Evolutionary conservation across 2,113 vertebrate species (phyloP).

Genomic region (Apodemus sylvaticus): DNA sequence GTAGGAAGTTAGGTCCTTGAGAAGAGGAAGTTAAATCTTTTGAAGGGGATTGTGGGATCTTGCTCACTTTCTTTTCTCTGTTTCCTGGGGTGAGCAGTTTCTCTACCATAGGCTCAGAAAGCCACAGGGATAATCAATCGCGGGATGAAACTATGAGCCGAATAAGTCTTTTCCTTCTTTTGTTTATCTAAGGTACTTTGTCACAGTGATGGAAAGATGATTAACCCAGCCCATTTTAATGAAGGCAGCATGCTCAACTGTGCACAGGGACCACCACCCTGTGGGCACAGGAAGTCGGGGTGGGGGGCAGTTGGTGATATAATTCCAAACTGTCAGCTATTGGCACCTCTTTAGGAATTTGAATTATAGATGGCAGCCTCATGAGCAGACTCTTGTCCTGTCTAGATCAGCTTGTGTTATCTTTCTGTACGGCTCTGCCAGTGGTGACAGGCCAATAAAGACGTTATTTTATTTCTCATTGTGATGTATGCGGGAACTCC

Average conservation of each 20-base stretch:
- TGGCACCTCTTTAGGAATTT: neutral
- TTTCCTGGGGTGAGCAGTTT: neutral
- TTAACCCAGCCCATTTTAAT: neutral
- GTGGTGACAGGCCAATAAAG: neutral
- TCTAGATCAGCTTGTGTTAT: neutral
- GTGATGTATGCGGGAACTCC: neutral
- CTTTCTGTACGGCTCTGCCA: neutral
- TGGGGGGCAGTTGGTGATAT: neutral
- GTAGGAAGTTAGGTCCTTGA: neutral
- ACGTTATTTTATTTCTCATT: neutral
- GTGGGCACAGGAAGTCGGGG: rapidly evolving
- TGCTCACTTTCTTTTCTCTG: neutral
- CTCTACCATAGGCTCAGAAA: neutral
- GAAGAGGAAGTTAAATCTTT: neutral
- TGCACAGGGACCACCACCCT: neutral
- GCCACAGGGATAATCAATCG: too few species aligned
- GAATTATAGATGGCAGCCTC: neutral
- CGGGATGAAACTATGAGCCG: neutral
- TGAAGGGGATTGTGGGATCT: neutral
- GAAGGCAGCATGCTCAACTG: rapidly evolving
- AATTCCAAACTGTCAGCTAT: neutral
- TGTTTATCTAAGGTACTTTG: neutral
- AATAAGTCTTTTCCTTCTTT: neutral
- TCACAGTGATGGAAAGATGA: neutral
- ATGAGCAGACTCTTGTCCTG: neutral